Base-by-base conservation (phyloP, 2,113 vertebrate species). In the Hemibagrus wyckioides region DNA sequence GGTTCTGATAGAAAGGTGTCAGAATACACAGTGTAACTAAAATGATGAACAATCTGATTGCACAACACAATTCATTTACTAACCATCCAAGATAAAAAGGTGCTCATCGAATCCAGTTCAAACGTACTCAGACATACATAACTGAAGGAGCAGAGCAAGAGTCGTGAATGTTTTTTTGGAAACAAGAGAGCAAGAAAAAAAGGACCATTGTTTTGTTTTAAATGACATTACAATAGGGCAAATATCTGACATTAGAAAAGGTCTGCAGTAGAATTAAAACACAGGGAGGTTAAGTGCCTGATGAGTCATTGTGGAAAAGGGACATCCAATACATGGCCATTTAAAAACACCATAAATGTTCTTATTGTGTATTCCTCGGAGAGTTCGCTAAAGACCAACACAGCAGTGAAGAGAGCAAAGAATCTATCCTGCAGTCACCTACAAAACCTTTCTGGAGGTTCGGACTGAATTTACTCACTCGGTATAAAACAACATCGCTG, bases 91-190 rank as follows among this genome's bases (percentile, higher is more conserved):
- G 59, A 83, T 33, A 67, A 52, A 67, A 48, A 48, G n/a, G 19
- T 52, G 57, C 23, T 63, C 61, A 83, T 83, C n/a, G 33, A 69
- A 69, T 83, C 82, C 21, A 52, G 44, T 69, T 69, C 61, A 67
- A 33, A 82, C 41, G 30, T 65, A 48, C 81, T 33, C 81, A 67
- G 57, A 39, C 57, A 17, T 44, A 41, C 41, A n/a, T 19, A 83
- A 83, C 14, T 67, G 17, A 48, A 50, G 41, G n/a, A 65, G 39
- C n/a, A 13, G n/a, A 36, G 41, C 19, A 52, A 36, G 63, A 83
- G n/a, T 83, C 82, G 67, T 33, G 5, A 19, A 83, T 33, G 59
- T 33, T 5, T 33, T 5, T 83, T 67, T 50, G 59, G 44, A 67
- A 25, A n/a, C 2, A 65, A n/a, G n/a, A n/a, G 28, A 67, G 28